Percentiles rank a stretch among this genome's conserved stretches.
Evolutionary conservation across 2,888 invertebrate species (phyloP).

Genomic region (Drosophila lacicola): DNA sequence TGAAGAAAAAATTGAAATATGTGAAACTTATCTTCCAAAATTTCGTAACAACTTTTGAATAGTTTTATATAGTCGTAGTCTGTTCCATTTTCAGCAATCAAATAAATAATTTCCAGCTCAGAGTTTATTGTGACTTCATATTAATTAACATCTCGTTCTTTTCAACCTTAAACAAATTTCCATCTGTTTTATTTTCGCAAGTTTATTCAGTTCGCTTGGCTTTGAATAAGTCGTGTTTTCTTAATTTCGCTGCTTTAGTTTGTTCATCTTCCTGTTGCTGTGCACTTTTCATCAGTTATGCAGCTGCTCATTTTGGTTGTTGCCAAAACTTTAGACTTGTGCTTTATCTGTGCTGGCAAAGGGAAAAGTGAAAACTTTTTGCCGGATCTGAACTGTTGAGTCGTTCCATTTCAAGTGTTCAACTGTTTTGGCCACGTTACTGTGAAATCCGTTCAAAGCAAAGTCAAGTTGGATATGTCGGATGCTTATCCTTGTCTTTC

Average conservation of each 20-base stretch:
- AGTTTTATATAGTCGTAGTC: too few relatives aligned
- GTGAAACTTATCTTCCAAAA: too few relatives aligned
- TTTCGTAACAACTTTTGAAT: too few relatives aligned
- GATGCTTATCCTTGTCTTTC: constrained; percentile 51
- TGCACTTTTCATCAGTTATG: constrained; percentile 17
- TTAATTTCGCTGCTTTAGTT: constrained; percentile 13
- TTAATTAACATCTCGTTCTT: background rate
- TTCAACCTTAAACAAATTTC: background rate
- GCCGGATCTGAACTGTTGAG: constrained; percentile 18
- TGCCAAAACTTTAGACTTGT: constrained; percentile 22
- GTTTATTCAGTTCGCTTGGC: constrained; percentile 19
- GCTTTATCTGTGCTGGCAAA: constrained; percentile 12
- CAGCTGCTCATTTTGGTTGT: constrained; percentile 13
- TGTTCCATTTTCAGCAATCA: background rate
- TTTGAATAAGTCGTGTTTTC: constrained; percentile 20
- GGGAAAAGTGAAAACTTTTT: constrained; percentile 23
- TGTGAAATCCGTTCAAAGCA: constrained; percentile 41
- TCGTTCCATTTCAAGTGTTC: constrained; percentile 22
- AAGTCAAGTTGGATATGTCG: constrained; percentile 41
- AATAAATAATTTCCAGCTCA: background rate
- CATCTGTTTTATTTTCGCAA: constrained; percentile 16
- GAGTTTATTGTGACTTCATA: constrained; percentile 2
- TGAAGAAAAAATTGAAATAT: too few relatives aligned
- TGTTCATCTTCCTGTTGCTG: constrained; percentile 14
- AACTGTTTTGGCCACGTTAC: constrained; percentile 36